Conservation (phyloP, 2,113 vertebrate genomes). For the Mohoua ochrocephala region DNA sequence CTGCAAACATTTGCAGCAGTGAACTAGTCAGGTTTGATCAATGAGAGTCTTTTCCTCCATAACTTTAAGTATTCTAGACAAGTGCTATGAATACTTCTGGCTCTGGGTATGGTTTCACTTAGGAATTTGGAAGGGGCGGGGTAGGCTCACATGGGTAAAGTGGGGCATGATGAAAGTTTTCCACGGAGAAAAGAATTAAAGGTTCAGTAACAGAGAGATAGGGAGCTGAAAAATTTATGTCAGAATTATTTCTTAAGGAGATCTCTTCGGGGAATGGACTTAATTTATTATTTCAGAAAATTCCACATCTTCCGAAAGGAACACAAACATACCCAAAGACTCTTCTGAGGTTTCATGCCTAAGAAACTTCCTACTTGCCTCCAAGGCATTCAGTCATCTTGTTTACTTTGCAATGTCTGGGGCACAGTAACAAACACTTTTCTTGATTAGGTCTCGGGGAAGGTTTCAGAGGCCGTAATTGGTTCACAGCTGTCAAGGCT, state of each 20-base stretch:
- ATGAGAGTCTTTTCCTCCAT: slow-evolving; percentile 13
- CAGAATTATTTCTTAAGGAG: background rate
- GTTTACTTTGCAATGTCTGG: slow-evolving; percentile 29
- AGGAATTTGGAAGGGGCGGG: slow-evolving; percentile 33
- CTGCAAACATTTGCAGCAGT: slow-evolving; percentile 38
- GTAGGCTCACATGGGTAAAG: background rate
- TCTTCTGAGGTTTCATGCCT: background rate
- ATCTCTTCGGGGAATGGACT: background rate
- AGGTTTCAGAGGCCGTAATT: slow-evolving; percentile 30
- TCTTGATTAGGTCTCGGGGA: slow-evolving; percentile 18
- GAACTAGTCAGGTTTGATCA: slow-evolving; percentile 47
- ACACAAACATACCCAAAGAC: background rate
- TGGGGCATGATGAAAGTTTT: background rate
- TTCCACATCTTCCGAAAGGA: background rate
- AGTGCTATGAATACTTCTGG: background rate
- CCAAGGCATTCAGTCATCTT: background rate
- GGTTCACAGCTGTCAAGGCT: slow-evolving; percentile 46
- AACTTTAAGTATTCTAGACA: slow-evolving; percentile 47
- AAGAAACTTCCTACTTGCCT: background rate
- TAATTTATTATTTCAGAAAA: slow-evolving; percentile 23
- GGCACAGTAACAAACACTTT: slow-evolving; percentile 39
- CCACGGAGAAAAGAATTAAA: background rate
- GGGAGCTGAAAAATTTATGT: background rate
- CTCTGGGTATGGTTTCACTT: slow-evolving; percentile 32
- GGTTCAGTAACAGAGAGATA: background rate